Evolutionary conservation across 2,888 invertebrate genomes (phyloP).

Genomic region (Oscheius onirici): DNA sequence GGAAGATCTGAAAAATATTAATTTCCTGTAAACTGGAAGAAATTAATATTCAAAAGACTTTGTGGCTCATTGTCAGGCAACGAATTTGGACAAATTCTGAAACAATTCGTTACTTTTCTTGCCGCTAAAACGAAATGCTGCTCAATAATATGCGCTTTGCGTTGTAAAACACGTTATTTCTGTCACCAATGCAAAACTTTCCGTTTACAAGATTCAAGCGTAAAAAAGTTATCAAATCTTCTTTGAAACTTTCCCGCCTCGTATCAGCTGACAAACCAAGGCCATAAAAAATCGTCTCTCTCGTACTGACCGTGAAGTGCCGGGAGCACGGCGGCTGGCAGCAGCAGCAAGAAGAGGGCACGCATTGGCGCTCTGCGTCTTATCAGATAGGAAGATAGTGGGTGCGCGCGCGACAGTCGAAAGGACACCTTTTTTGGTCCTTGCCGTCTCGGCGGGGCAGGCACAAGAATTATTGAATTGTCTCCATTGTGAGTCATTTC

Average conservation of each 20-base stretch:
- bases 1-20: constrained; percentile 2
- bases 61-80: too few relatives aligned
- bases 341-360: constrained; percentile 28
- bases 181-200: too few relatives aligned
- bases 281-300: neutral
- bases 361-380: constrained; percentile 27
- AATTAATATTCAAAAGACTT: too few relatives aligned
- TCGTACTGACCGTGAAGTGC: constrained; percentile 14
- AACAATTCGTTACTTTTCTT: too few relatives aligned
- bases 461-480: neutral
- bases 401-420: neutral
- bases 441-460: neutral
- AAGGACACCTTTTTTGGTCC: constrained; percentile 24
- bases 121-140: too few relatives aligned
- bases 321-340: constrained; percentile 14
- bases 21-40: neutral
- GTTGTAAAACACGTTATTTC: too few relatives aligned
- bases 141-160: too few relatives aligned
- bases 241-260: too few relatives aligned
- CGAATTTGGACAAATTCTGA: too few relatives aligned
- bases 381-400: constrained; percentile 17
- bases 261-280: neutral
- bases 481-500: too few relatives aligned
- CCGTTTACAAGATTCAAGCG: too few relatives aligned
- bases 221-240: too few relatives aligned